A percentile compares a stretch with the other conserved stretches of the same genome.
phyloP scores from a whole-genome alignment of 2,888 invertebrate genomes.

The Actias luna region DNA sequence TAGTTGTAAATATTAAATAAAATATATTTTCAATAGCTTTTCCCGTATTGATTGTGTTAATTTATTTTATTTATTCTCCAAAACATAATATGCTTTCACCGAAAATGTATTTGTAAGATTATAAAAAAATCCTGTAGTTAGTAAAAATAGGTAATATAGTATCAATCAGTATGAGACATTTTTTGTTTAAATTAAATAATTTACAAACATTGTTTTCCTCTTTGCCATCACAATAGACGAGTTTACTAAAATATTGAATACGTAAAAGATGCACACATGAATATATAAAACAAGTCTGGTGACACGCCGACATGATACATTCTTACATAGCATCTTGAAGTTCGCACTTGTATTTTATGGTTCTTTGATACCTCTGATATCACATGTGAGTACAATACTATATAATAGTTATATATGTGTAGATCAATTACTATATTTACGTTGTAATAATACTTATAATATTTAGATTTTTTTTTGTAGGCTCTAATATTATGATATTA shows the following conservation, averaged over 20 bases:
- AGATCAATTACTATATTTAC: neutral
- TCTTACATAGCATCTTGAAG: neutral
- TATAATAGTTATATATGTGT: neutral
- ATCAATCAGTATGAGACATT: no score
- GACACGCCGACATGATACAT: neutral
- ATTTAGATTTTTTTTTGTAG: neutral
- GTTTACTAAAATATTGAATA: neutral
- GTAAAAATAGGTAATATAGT: no score
- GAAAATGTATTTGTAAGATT: no score
- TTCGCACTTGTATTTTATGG: neutral
- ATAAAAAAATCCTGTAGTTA: no score
- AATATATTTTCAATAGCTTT: no score
- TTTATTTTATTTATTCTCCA: no score
- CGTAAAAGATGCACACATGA: neutral
- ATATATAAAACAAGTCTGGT: neutral
- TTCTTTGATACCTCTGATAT: neutral
- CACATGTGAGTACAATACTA: neutral
- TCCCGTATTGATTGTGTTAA: no score
- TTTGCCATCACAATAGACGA: neutral
- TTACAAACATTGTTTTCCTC: neutral
- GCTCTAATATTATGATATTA: neutral
- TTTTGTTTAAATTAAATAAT: no score
- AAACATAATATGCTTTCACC: no score
- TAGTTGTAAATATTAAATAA: no score
- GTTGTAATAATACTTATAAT: no score